Evolutionary conservation across 2,888 invertebrate genomes (phyloP), one percentile per base, ranked within the genome.

Genomic region (Calameuta idolon): DNA sequence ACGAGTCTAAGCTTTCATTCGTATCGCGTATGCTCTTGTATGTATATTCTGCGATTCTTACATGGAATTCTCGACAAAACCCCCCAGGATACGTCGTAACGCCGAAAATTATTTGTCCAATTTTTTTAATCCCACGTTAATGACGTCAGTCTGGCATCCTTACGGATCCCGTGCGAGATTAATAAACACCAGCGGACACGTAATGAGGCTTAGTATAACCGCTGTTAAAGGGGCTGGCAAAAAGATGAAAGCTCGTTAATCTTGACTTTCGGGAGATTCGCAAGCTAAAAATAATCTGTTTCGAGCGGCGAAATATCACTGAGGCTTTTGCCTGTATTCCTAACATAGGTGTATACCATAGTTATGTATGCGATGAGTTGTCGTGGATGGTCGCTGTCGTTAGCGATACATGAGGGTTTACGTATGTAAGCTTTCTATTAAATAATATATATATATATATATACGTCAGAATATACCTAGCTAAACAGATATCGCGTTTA

Each of bases 1-100:
- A 89, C 88, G 88, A 89, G 88, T 84, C 85, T 82, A 84, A 85
- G 85, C 86, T 88, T 87, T 88, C 84, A 85, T 87, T 87, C 86
- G 84, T 80, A 84, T 85, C 83, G 81, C 81, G 83, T 83, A 85
- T 82, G 78, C 82, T 80, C 69, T 37, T 73, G 76, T 73, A 75
- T 71, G 71, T 71, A 12, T 71, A 33, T 71, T 15, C 31, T 34
- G 33, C 71, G 71, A 55, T 55, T 55, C 55, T 55, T 55, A 55
- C 23, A 2, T 55, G 9, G 9, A 55, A 55, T 5, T 23, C 23
- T 23, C 55, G 23, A 23, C 5, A 23, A 23, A 5, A 23, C 0
- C 23, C 1, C 11, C 15, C 9, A 55, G 55, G 5, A 31, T 55
- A 55, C 71, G 31, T 31, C 31, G 15, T n/a, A 5, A n/a, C 5